A percentile compares a stretch with the other conserved stretches of the same genome.
Evolutionary conservation across 2,797 vertebrate species (phyloP).

Genomic region (Margarornis squamiger): DNA sequence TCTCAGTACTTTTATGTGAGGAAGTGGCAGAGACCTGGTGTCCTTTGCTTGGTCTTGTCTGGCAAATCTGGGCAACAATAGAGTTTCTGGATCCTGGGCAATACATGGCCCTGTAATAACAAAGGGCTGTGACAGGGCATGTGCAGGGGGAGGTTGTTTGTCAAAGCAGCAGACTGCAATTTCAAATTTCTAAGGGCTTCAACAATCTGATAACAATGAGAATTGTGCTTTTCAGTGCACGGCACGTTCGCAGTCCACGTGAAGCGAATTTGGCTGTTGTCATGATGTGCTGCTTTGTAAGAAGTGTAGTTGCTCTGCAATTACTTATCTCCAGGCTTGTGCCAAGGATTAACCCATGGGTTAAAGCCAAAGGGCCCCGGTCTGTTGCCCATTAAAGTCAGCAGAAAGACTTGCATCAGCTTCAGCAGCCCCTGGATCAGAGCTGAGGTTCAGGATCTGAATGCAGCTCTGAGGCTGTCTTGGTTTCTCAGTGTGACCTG

Average conservation of each 20-base stretch:
- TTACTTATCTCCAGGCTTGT: constrained; percentile 2
- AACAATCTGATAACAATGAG: neutral
- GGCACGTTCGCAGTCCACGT: rapidly evolving
- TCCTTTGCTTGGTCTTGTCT: neutral
- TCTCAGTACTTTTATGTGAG: neutral
- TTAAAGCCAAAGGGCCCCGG: neutral
- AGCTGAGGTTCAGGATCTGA: neutral
- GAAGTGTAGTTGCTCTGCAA: neutral
- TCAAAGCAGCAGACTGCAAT: neutral
- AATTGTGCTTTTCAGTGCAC: neutral
- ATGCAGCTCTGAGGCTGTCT: neutral
- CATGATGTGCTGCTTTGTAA: neutral
- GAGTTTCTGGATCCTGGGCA: neutral
- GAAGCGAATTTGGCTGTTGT: neutral
- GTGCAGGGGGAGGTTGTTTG: neutral
- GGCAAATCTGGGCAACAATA: neutral
- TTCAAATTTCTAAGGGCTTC: neutral
- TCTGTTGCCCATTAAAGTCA: constrained; percentile 11
- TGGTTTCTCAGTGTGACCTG: neutral
- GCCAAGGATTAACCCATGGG: constrained; percentile 10
- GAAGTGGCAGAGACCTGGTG: neutral
- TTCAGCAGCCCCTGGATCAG: neutral
- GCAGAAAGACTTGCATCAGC: neutral
- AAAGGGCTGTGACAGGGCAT: neutral
- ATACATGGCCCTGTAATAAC: neutral